Conservation (phyloP, 2,797 vertebrate genomes). For the Sebastes cheni region DNA sequence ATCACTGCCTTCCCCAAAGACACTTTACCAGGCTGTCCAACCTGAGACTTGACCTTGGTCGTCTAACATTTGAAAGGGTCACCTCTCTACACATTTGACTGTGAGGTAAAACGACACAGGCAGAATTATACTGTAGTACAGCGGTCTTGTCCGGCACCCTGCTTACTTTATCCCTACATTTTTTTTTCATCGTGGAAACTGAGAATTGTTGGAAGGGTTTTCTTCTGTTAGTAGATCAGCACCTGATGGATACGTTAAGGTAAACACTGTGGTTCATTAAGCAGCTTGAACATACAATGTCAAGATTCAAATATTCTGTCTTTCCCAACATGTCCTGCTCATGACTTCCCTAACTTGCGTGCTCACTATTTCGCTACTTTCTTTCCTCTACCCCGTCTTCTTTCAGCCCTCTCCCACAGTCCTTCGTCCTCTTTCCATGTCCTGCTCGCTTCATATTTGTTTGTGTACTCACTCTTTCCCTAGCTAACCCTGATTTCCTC, state of each 20-base stretch:
- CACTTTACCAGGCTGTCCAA: constrained; percentile 1
- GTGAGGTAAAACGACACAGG: neutral
- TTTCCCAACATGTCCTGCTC: neutral
- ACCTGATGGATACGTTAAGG: neutral
- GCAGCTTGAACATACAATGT: neutral
- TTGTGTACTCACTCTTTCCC: constrained; percentile 42
- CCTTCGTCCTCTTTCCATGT: neutral
- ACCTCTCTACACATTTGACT: neutral
- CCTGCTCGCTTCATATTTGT: constrained; percentile 7
- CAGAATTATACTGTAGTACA: neutral
- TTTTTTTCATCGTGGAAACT: neutral
- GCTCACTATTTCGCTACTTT: neutral
- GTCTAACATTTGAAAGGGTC: constrained; percentile 5
- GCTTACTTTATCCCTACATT: neutral
- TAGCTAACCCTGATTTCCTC: constrained; percentile 43
- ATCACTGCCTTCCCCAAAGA: neutral
- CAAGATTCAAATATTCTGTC: neutral
- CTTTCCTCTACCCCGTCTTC: neutral
- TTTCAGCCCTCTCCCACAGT: neutral
- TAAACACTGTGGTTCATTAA: neutral
- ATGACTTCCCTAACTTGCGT: neutral
- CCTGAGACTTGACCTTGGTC: constrained; percentile 8
- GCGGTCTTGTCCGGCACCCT: neutral
- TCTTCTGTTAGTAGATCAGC: neutral
- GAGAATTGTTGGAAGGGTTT: neutral